These are phyloP conservation scores for Plutella xylostella DNA, from an alignment of 2,888 invertebrate species.

Conservation along the genomic window DNA sequence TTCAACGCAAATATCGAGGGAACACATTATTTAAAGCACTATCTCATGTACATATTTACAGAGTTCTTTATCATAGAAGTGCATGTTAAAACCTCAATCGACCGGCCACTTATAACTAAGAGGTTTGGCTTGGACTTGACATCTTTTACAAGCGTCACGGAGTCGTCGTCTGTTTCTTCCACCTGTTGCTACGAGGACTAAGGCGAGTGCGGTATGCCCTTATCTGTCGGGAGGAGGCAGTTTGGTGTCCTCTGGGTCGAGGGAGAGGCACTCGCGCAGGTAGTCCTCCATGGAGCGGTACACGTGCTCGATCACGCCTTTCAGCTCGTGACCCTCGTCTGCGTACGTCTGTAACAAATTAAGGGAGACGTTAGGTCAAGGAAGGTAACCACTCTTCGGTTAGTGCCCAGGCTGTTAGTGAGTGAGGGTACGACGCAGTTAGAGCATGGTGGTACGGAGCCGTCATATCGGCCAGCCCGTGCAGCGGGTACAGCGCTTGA, in stretches of 20 bases:
- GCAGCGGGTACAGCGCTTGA: constrained; percentile 92
- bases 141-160: too few relatives aligned
- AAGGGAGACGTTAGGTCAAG: too few relatives aligned
- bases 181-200: constrained; percentile 20
- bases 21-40: constrained; percentile 66
- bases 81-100: too few relatives aligned
- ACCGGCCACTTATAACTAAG: too few relatives aligned
- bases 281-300: constrained; percentile 95
- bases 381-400: too few relatives aligned
- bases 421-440: too few relatives aligned
- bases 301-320: constrained; percentile 89
- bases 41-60: constrained; percentile 66
- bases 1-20: constrained; percentile 35
- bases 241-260: constrained; percentile 82
- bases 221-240: constrained; percentile 72
- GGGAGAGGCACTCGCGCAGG: constrained; percentile 89
- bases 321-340: constrained; percentile 88
- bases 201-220: constrained; percentile 15
- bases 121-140: too few relatives aligned
- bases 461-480: constrained; percentile 92
- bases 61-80: constrained; percentile 20
- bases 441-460: constrained; percentile 95
- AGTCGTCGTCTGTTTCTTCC: too few relatives aligned
- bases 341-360: constrained; percentile 86
- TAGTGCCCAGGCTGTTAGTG: too few relatives aligned